Evolutionary conservation across 2,888 invertebrate genomes (phyloP), one percentile per base, ranked within the genome.

Genomic region (Biston stratarius): DNA sequence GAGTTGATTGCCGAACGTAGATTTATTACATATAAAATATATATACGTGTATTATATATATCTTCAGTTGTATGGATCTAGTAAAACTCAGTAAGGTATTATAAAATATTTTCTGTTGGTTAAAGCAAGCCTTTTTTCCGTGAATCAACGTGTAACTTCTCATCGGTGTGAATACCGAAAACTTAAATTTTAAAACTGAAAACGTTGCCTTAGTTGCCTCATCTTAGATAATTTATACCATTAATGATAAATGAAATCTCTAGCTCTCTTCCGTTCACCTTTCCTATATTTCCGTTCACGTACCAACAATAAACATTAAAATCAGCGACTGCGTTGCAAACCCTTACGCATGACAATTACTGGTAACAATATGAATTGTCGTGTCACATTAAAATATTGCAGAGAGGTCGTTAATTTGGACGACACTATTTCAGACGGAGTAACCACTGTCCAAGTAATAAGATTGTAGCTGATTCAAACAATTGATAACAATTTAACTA

Each of bases 381-480:
- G 64, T 45, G 55, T 58, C 68, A 69, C 63, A 65, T 67, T 70
- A 63, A 53, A 67, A 71, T 62, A 69, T 67, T 48, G 61, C 67
- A 40, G 36, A 53, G 44, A 51, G 69, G 40, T 59, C 68, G 67
- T 75, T 68, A 74, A 74, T 70, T 63, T 47, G 58, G 71, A 77
- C 79, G 80, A 79, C 84, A 83, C 61, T 75, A 77, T 81, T 77
- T 55, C 63, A 68, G 60, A 71, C 73, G 73, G 72, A 73, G 74
- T 73, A 75, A 75, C 65, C 73, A 53, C 49, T 59, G 61, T 38
- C 11, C 40, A 75, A 74, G 72, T 55, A 9, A 55, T 15, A 58
- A 53, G 36, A 52, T 57, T 48, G 5, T 0, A 44, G 10, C 15
- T 36, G 11, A 0, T 40, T 7, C 10, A 36, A 5, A 9, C 14